phyloP scores from a whole-genome alignment of 2,888 invertebrate species.

The Lymantria monacha region DNA sequence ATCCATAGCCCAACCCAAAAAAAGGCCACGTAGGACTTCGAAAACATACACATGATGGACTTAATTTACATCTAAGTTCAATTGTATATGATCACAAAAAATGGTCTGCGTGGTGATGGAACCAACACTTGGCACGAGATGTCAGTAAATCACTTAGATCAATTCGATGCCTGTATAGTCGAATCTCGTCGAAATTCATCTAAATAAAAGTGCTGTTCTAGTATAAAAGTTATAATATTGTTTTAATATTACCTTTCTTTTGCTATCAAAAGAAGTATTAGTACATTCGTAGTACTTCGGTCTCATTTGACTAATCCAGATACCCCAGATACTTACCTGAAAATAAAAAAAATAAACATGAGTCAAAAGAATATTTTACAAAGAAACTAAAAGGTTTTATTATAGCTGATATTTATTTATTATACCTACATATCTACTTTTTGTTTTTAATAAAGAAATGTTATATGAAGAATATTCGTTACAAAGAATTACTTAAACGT shows the following conservation, averaged over 20 bases:
- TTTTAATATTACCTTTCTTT: background rate
- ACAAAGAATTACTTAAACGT: background rate
- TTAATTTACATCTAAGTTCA: too few relatives aligned
- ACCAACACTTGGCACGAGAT: too few relatives aligned
- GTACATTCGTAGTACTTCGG: background rate
- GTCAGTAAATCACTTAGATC: too few relatives aligned
- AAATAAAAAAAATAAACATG: constrained; percentile 29
- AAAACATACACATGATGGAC: too few relatives aligned
- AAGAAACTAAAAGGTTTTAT: constrained; percentile 4
- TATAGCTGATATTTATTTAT: constrained; percentile 5
- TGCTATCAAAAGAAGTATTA: background rate
- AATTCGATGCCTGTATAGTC: too few relatives aligned
- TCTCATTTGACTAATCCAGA: constrained; percentile 1
- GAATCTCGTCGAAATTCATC: too few relatives aligned
- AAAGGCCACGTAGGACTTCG: too few relatives aligned
- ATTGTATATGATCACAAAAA: too few relatives aligned
- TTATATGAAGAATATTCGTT: constrained; percentile 1
- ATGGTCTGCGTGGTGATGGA: too few relatives aligned
- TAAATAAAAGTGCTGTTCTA: too few relatives aligned
- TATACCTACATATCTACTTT: background rate
- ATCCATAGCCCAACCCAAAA: too few relatives aligned
- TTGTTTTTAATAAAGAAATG: background rate
- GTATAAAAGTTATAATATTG: background rate
- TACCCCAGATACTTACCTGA: constrained; percentile 53
- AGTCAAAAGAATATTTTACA: constrained; percentile 8